Percentiles rank a stretch among this genome's conserved stretches.
These are phyloP conservation scores for Epirrhoe tristata DNA, from an alignment of 2,888 invertebrate species.

Conservation along the genomic window DNA sequence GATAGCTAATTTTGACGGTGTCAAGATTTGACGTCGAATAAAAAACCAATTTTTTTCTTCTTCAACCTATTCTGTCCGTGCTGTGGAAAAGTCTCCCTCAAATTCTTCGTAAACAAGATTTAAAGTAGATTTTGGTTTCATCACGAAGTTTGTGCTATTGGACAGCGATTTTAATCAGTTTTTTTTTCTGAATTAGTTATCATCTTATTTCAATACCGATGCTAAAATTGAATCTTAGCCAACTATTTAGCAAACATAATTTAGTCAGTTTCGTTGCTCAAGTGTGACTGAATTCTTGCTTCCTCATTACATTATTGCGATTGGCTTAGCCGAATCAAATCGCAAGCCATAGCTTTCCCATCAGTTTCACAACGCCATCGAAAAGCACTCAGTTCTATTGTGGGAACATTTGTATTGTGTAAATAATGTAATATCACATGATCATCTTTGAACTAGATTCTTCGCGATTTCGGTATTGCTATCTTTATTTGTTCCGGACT, in stretches of 20 bases:
- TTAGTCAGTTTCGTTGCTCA: constrained; percentile 26
- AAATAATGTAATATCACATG: constrained; percentile 1
- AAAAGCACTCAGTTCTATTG: constrained; percentile 18
- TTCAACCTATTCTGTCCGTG: no score
- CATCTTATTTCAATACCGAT: constrained; percentile 5
- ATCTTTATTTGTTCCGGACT: neutral
- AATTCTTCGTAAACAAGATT: no score
- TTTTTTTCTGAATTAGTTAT: neutral
- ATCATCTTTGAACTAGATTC: neutral
- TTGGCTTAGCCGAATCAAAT: constrained; percentile 31
- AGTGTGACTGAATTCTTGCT: constrained; percentile 33
- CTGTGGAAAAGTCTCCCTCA: no score
- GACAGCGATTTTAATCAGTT: no score
- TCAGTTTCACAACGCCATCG: constrained; percentile 36
- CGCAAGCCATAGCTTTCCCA: constrained; percentile 41
- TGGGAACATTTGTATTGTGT: constrained; percentile 13
- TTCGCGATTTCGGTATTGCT: neutral
- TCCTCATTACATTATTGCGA: constrained; percentile 39
- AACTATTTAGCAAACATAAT: constrained; percentile 31
- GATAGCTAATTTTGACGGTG: neutral
- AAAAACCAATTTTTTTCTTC: no score
- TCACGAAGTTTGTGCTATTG: no score
- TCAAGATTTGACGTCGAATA: neutral
- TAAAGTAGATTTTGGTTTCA: no score
- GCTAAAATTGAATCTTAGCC: constrained; percentile 5